Evolutionary conservation across 2,113 vertebrate species (phyloP), one percentile per base, ranked within the genome.

Genomic region (Pedionomus torquatus): DNA sequence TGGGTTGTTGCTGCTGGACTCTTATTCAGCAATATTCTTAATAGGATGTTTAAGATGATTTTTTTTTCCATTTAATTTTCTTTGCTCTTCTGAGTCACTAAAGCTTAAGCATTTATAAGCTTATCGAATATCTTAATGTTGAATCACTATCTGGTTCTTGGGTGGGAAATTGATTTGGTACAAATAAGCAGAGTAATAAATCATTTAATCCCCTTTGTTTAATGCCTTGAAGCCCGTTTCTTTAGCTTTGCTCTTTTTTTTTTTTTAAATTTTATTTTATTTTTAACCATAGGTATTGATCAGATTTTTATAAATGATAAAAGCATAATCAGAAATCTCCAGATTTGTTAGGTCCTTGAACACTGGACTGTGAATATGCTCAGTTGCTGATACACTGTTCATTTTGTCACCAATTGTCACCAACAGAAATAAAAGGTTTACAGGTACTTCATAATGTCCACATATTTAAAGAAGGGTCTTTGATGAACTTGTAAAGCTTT

Each of bases 131-230:
- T 87, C 39, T 83, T 83, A 41, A 78, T 88, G 39, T 68, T 92
- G 77, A 89, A 74, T 81, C 57, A 72, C 68, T 92, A 39, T 66
- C 37, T 81, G 39, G 11, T 91, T 89, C 52, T 83, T 66, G 48
- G n/a, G n/a, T 95, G 79, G 64, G 31, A 92, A 96, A 92, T n/a
- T 94, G 87, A 93, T 87, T 54, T 85, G 31, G 25, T 93, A 75
- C 49, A 85, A 92, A 68, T 46, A 86, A 80, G 20, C 33, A 68
- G 57, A 83, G 35, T 37, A 87, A 94, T 80, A 94, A 89, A 94
- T 93, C 11, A 71, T 83, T 87, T 65, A 13, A 55, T 75, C 21
- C n/a, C 14, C 33, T 74, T 88, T 82, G 48, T 85, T 96, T 93
- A 77, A 83, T 75, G 31, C 10, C 60, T 85, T 55, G 19, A 95